A percentile compares a stretch with the other conserved stretches of the same genome.
These are phyloP conservation scores for Todus mexicanus DNA, from an alignment of 2,797 vertebrate species.

Conservation along the genomic window DNA sequence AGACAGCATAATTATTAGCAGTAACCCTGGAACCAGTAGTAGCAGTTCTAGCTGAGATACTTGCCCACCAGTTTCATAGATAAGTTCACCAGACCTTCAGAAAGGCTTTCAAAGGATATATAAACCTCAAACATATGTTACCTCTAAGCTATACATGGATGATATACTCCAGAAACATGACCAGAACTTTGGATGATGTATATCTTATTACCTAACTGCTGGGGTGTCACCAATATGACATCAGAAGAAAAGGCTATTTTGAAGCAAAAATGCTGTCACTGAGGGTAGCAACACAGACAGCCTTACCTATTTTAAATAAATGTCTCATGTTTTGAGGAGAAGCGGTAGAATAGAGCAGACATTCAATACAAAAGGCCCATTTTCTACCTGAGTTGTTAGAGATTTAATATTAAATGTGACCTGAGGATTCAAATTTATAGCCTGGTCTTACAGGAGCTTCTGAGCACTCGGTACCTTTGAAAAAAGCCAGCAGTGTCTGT, in stretches of 20 bases:
- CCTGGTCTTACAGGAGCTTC: background rate
- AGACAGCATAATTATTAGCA: background rate
- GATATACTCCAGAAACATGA: background rate
- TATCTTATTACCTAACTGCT: background rate
- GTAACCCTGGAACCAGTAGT: background rate
- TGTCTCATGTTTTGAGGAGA: background rate
- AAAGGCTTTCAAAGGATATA: background rate
- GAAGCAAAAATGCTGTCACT: background rate
- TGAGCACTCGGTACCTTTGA: background rate
- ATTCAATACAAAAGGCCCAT: background rate
- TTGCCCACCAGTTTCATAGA: background rate
- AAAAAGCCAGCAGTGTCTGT: background rate
- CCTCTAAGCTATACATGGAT: background rate
- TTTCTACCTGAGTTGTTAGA: background rate
- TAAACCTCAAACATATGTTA: background rate
- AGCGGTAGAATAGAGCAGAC: background rate
- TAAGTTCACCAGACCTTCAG: background rate
- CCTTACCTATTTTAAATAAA: background rate
- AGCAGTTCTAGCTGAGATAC: background rate
- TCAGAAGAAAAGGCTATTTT: background rate
- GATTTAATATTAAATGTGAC: background rate
- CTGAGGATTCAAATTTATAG: background rate
- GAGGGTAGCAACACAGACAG: background rate
- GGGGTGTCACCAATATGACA: background rate
- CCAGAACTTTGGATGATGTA: background rate